A percentile compares a stretch with the other conserved stretches of the same genome.
phyloP scores from a whole-genome alignment of 2,113 vertebrate genomes.

The Sapajus apella region DNA sequence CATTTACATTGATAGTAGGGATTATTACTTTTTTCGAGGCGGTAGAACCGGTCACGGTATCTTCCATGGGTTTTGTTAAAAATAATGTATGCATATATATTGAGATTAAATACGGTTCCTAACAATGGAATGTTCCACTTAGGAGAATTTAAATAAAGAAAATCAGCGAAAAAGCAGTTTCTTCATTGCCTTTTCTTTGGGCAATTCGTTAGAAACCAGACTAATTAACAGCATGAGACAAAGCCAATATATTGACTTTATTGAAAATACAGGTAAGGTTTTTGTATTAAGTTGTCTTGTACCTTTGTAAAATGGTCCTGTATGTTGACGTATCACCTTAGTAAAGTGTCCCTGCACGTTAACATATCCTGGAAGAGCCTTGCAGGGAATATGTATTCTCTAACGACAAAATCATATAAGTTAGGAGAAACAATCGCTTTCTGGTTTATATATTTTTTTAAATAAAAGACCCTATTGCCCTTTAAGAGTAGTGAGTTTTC shows the following conservation, averaged over 20 bases:
- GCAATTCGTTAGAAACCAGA: background rate
- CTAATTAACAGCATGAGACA: background rate
- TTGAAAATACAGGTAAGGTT: background rate
- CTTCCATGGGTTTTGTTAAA: background rate
- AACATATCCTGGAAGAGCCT: background rate
- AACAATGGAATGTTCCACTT: background rate
- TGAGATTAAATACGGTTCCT: background rate
- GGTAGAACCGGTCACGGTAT: background rate
- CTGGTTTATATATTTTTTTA: background rate
- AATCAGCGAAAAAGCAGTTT: background rate
- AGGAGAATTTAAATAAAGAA: background rate
- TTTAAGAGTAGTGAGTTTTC: background rate
- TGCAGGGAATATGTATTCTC: background rate
- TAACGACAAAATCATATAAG: background rate
- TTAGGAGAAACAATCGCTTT: background rate
- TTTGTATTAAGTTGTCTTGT: background rate
- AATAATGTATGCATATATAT: background rate
- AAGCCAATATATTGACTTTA: background rate
- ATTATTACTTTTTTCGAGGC: background rate
- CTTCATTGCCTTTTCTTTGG: background rate
- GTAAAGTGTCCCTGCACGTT: background rate
- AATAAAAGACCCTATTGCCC: background rate
- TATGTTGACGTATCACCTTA: background rate
- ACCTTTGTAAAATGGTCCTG: background rate
- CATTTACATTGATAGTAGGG: background rate